phyloP scores from a whole-genome alignment of 2,888 invertebrate species.

The Aelia acuminata region DNA sequence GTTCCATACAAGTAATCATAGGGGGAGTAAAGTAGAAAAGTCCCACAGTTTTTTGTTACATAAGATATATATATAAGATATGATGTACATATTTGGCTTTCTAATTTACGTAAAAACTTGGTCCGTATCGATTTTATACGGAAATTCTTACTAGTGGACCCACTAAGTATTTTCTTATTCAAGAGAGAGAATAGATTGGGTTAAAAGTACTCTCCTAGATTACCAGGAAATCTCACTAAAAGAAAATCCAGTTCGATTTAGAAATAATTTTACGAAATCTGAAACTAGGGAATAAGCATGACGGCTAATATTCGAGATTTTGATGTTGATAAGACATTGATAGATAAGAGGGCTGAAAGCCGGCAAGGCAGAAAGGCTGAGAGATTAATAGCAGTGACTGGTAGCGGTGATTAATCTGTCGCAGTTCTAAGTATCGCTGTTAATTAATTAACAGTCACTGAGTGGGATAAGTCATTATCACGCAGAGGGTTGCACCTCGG shows the following conservation, averaged over 20 bases:
- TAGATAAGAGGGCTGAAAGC: conserved; percentile 18
- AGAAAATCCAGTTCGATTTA: background rate
- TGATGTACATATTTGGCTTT: too few relatives aligned
- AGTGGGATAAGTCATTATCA: conserved; percentile 24
- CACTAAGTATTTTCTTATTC: too few relatives aligned
- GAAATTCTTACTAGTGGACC: too few relatives aligned
- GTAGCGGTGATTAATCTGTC: conserved; percentile 43
- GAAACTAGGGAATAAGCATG: background rate
- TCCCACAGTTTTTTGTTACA: too few relatives aligned
- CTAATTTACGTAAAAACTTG: too few relatives aligned
- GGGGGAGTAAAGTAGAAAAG: too few relatives aligned
- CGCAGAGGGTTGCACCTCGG: background rate
- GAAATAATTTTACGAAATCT: background rate
- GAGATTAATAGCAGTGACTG: conserved; percentile 29
- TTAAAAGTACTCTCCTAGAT: too few relatives aligned
- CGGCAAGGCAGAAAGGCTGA: background rate
- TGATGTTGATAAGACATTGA: conserved; percentile 34
- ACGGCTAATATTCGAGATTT: background rate
- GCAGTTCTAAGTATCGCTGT: conserved; percentile 36
- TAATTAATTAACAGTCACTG: conserved; percentile 34
- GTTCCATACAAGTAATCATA: too few relatives aligned
- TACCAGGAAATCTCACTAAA: too few relatives aligned
- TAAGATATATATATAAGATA: too few relatives aligned
- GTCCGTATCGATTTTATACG: too few relatives aligned
- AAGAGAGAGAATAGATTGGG: too few relatives aligned